Evolutionary conservation across 2,888 invertebrate species (phyloP).

Genomic region (Polydrusus cervinus): DNA sequence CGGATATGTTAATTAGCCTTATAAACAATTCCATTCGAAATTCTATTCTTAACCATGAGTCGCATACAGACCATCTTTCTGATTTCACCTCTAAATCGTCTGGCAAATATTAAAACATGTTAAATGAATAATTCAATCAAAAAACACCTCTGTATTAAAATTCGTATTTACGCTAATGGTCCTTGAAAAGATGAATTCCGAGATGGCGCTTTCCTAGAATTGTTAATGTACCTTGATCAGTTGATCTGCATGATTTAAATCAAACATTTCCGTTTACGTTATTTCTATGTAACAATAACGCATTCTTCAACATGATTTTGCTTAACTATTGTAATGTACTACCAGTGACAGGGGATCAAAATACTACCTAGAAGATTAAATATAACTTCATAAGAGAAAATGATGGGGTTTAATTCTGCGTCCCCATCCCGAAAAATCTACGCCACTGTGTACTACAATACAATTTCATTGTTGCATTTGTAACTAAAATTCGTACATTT

Average conservation of each 20-base stretch:
- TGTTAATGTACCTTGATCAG: constrained; percentile 37
- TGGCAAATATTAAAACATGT: constrained; percentile 7
- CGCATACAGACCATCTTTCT: not conserved
- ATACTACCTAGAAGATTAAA: too few relatives aligned
- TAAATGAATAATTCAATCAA: constrained; percentile 33
- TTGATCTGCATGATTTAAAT: constrained; percentile 16
- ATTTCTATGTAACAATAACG: constrained; percentile 10
- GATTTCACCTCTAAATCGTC: constrained; percentile 4
- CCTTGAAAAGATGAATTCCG: constrained; percentile 42
- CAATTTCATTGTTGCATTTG: too few relatives aligned
- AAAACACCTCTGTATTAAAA: constrained; percentile 25
- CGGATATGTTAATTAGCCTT: too few relatives aligned
- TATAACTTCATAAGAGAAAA: too few relatives aligned
- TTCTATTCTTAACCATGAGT: not conserved
- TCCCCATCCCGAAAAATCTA: too few relatives aligned
- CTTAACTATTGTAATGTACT: not conserved
- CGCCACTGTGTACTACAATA: too few relatives aligned
- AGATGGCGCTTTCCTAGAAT: constrained; percentile 36
- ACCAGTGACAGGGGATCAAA: too few relatives aligned
- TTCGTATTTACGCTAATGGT: constrained; percentile 43
- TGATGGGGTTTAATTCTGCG: too few relatives aligned
- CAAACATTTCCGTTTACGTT: constrained; percentile 18
- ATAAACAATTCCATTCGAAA: too few relatives aligned
- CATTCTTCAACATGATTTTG: constrained; percentile 10
- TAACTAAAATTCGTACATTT: too few relatives aligned